Conservation (phyloP, 2,797 vertebrate species). For the Galago senegalensis region DNA sequence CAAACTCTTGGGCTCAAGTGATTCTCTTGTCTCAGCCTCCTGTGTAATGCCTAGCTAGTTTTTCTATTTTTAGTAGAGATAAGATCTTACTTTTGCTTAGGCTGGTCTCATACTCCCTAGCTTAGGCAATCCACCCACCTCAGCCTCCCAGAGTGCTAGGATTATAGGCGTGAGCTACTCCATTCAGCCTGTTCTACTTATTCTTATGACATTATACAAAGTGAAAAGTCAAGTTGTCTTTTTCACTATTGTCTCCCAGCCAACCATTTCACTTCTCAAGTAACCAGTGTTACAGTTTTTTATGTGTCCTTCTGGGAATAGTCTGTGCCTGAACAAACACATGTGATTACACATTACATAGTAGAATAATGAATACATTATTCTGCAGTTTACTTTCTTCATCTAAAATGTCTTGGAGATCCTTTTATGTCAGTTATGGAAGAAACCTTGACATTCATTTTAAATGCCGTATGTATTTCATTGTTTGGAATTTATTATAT, state of each 20-base stretch:
- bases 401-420: not conserved
- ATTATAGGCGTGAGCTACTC: too few relatives aligned
- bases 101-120: too few relatives aligned
- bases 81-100: too few relatives aligned
- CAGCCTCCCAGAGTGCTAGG: too few relatives aligned
- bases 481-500: not conserved
- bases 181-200: not conserved
- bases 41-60: too few relatives aligned
- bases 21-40: too few relatives aligned
- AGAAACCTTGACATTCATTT: not conserved
- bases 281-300: constrained; percentile 20
- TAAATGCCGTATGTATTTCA: not conserved
- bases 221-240: not conserved
- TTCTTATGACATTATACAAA: constrained; percentile 14
- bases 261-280: not conserved
- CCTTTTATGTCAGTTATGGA: not conserved
- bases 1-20: too few relatives aligned
- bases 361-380: not conserved
- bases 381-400: constrained; percentile 24
- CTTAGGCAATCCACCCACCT: too few relatives aligned
- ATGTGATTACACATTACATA: not conserved
- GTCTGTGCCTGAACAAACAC: not conserved
- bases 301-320: not conserved
- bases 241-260: not conserved
- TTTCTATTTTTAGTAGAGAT: too few relatives aligned